phyloP scores from a whole-genome alignment of 1,140 invertebrate genomes.

The Teleopsis dalmanni region DNA sequence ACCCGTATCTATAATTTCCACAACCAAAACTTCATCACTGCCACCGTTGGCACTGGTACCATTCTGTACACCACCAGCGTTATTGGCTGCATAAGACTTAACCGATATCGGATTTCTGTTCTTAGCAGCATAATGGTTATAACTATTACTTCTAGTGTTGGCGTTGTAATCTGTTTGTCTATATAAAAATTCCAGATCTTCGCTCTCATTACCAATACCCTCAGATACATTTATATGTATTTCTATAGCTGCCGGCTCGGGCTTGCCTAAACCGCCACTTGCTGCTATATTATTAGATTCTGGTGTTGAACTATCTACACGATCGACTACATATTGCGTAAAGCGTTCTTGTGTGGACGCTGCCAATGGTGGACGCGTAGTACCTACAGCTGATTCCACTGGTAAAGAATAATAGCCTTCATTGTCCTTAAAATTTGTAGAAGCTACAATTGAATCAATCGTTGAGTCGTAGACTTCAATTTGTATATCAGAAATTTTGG shows the following conservation, averaged over 20 bases:
- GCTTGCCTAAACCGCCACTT: too few relatives aligned
- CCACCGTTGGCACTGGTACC: neutral
- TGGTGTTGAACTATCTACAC: slow-evolving; percentile 33
- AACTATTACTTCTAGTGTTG: neutral
- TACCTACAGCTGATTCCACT: slow-evolving; percentile 15
- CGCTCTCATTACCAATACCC: slow-evolving; percentile 35
- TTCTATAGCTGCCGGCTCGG: slow-evolving; percentile 37
- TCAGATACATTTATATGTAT: slow-evolving; percentile 42
- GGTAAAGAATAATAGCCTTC: slow-evolving; percentile 24
- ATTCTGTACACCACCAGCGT: neutral
- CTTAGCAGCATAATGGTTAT: slow-evolving; percentile 9
- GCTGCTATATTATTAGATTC: slow-evolving; percentile 16
- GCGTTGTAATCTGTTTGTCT: slow-evolving; percentile 18
- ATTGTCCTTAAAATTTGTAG: slow-evolving; percentile 32
- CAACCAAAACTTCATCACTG: slow-evolving; percentile 36
- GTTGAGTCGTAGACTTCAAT: slow-evolving; percentile 42
- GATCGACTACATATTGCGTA: slow-evolving; percentile 39
- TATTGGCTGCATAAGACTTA: neutral
- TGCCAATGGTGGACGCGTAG: slow-evolving; percentile 16
- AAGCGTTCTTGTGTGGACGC: slow-evolving; percentile 26
- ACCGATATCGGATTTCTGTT: slow-evolving; percentile 9
- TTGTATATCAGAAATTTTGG: slow-evolving; percentile 40
- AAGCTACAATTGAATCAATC: slow-evolving; percentile 35
- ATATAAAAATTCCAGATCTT: slow-evolving; percentile 38
- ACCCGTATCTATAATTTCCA: slow-evolving; percentile 35